phyloP scores from a whole-genome alignment of 2,797 vertebrate species.

The Parauchenoglanis punctatus region DNA sequence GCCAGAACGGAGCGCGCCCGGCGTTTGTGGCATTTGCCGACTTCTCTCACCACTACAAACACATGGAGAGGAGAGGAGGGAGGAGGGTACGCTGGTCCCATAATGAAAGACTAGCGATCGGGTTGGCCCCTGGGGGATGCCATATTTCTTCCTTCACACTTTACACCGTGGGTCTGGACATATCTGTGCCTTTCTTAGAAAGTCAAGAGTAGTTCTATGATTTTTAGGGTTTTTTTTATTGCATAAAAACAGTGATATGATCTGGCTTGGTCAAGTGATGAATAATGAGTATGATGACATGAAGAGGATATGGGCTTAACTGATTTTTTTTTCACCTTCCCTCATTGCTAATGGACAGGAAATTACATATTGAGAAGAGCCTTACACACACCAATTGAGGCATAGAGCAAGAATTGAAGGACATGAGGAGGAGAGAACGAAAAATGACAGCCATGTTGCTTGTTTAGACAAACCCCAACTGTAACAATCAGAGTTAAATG shows the following conservation, averaged over 20 bases:
- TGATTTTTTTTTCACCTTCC: neutral
- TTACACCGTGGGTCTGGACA: constrained; percentile 22
- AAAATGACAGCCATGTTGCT: constrained; percentile 51
- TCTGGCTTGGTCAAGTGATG: neutral
- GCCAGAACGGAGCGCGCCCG: constrained; percentile 86
- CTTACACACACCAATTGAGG: neutral
- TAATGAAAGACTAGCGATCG: constrained; percentile 56
- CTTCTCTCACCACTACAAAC: constrained; percentile 66
- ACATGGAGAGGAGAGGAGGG: constrained; percentile 13
- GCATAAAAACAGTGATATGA: constrained; percentile 4
- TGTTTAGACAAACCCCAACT: constrained; percentile 71
- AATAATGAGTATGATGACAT: constrained; percentile 23
- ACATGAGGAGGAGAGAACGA: constrained; percentile 2
- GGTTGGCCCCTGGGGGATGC: constrained; percentile 28
- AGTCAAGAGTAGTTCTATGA: neutral
- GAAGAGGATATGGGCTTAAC: constrained; percentile 7
- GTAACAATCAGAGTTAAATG: constrained; percentile 72
- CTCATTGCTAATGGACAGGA: constrained; percentile 27
- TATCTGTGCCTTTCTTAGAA: constrained; percentile 21
- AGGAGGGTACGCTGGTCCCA: constrained; percentile 30
- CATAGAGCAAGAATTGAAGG: constrained; percentile 6
- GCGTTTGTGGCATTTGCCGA: constrained; percentile 85
- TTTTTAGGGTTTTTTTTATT: neutral
- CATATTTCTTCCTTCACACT: constrained; percentile 33
- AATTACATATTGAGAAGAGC: constrained; percentile 11